Percentiles rank a stretch among this genome's conserved stretches.
phyloP scores from a whole-genome alignment of 2,113 vertebrate genomes.

The Numenius arquata region DNA sequence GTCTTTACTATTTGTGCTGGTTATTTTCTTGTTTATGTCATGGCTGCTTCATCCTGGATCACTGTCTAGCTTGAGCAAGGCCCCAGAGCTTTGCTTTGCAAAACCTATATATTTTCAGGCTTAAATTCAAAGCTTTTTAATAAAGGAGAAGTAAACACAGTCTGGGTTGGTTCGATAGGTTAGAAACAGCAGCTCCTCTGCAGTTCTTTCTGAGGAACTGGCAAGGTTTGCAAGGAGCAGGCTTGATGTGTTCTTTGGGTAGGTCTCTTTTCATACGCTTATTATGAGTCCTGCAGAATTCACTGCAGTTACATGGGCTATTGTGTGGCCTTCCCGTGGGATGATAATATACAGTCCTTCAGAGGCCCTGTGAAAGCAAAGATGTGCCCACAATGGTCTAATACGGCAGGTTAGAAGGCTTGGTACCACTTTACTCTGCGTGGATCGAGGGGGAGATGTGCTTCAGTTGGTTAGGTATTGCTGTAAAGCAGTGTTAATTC shows the following conservation, averaged over 20 bases:
- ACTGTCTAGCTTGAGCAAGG: neutral
- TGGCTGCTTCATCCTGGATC: neutral
- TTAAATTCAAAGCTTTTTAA: neutral
- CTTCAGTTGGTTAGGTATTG: neutral
- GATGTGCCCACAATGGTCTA: neutral
- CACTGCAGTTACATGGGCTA: neutral
- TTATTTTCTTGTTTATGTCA: neutral
- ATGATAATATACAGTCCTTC: neutral
- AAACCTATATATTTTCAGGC: neutral
- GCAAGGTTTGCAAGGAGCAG: neutral
- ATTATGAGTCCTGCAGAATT: neutral
- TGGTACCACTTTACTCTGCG: neutral
- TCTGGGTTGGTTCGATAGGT: neutral
- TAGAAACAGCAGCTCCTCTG: neutral
- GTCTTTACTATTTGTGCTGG: neutral
- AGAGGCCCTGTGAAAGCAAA: neutral
- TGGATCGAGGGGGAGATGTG: too few relatives aligned
- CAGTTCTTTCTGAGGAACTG: neutral
- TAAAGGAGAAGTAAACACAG: neutral
- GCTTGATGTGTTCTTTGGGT: neutral
- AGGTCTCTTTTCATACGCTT: neutral
- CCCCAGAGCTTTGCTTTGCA: neutral
- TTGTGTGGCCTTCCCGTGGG: neutral
- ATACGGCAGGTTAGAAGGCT: neutral
- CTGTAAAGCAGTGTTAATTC: neutral